Conservation (phyloP, 2,888 invertebrate species). For the Pandemis corylana region DNA sequence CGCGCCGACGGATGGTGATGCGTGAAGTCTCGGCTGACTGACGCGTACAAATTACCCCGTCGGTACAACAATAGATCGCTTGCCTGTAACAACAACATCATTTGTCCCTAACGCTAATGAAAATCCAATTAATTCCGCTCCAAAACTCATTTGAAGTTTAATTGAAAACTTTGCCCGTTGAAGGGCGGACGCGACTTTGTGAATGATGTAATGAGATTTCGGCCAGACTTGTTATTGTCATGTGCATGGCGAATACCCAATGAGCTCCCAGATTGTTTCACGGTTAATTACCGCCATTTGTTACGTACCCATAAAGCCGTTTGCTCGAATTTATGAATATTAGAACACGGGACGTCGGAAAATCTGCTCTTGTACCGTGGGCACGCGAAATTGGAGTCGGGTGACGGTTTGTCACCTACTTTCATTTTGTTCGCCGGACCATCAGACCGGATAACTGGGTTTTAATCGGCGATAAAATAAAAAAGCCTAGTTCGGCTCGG, state of each 20-base stretch:
- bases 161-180: slow-evolving; percentile 79
- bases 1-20: slow-evolving; percentile 54
- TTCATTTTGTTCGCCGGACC: slow-evolving; percentile 61
- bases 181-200: slow-evolving; percentile 68
- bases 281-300: slow-evolving; percentile 69
- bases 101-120: slow-evolving; percentile 82
- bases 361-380: slow-evolving; percentile 45
- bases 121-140: slow-evolving; percentile 83
- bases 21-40: slow-evolving; percentile 70
- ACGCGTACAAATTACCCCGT: slow-evolving; percentile 76
- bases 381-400: slow-evolving; percentile 31
- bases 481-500: slow-evolving; percentile 51
- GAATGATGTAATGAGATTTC: slow-evolving; percentile 81
- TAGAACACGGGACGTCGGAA: slow-evolving; percentile 54
- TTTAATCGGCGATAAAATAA: slow-evolving; percentile 73
- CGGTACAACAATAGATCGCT: slow-evolving; percentile 73
- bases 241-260: slow-evolving; percentile 77
- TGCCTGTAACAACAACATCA: slow-evolving; percentile 78
- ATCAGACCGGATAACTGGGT: slow-evolving; percentile 61
- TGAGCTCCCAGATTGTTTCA: slow-evolving; percentile 70
- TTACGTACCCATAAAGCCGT: slow-evolving; percentile 55
- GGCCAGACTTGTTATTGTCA: slow-evolving; percentile 77
- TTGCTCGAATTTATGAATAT: slow-evolving; percentile 64
- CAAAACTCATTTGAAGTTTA: slow-evolving; percentile 84
- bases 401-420: slow-evolving; percentile 48